phyloP scores from a whole-genome alignment of 1,140 invertebrate genomes.

The Philopotamus ludificatus region DNA sequence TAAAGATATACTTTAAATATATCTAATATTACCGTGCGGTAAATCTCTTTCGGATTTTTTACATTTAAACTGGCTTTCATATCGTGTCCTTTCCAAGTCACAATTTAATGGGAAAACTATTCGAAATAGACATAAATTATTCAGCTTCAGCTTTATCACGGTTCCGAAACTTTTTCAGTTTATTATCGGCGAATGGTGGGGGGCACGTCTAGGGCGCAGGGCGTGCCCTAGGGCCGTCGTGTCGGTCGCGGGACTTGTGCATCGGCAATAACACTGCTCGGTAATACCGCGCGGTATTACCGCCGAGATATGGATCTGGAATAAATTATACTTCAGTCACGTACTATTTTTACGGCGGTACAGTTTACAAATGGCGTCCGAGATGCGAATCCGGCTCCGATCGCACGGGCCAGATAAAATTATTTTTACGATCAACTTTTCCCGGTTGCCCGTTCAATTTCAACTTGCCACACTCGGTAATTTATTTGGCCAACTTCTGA shows the following conservation, averaged over 20 bases:
- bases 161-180: no score
- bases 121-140: no score
- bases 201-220: not conserved
- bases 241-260: not conserved
- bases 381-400: not conserved
- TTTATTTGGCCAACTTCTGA: conserved; percentile 2
- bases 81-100: no score
- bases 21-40: no score
- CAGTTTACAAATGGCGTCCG: conserved; percentile 8
- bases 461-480: not conserved
- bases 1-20: no score
- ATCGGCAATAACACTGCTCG: not conserved
- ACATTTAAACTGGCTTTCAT: no score
- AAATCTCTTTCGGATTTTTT: no score
- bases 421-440: conserved; percentile 25
- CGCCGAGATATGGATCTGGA: conserved; percentile 17
- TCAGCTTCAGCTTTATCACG: no score
- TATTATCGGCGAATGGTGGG: not conserved
- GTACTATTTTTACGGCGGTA: conserved; percentile 27
- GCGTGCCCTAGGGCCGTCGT: not conserved
- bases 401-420: conserved; percentile 19
- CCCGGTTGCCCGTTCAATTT: conserved; percentile 8
- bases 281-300: not conserved
- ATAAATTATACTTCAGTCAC: conserved; percentile 31
- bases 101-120: not conserved